Conservation (phyloP, 2,888 invertebrate genomes). For the Netelia melanura region DNA sequence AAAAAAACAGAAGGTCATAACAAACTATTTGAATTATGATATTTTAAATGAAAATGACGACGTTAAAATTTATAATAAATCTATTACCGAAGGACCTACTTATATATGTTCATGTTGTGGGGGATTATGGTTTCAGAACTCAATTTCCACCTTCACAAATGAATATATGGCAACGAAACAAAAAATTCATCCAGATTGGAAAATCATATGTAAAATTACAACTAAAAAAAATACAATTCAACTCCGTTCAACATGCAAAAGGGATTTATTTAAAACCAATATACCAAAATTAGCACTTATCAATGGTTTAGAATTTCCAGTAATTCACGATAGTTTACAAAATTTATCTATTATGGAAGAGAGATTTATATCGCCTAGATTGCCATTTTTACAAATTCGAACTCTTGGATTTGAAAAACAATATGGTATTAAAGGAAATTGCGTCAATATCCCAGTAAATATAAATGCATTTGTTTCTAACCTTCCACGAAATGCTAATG, state of each 20-base stretch:
- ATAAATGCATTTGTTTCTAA: slow-evolving; percentile 63
- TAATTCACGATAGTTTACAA: slow-evolving; percentile 54
- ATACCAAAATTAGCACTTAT: slow-evolving; percentile 57
- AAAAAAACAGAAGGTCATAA: background rate
- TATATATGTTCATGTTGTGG: slow-evolving; percentile 53
- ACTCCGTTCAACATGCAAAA: slow-evolving; percentile 58
- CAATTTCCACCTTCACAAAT: slow-evolving; percentile 28
- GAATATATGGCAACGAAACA: no score
- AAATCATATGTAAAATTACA: slow-evolving; percentile 52
- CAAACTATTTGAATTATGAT: background rate
- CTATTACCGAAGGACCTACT: slow-evolving; percentile 51
- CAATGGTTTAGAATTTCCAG: slow-evolving; percentile 63
- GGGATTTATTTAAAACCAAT: slow-evolving; percentile 43
- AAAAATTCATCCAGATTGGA: slow-evolving; percentile 43
- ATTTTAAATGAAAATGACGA: slow-evolving; percentile 18
- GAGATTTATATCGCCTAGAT: slow-evolving; percentile 63
- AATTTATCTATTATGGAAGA: slow-evolving; percentile 59
- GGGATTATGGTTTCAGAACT: slow-evolving; percentile 51
- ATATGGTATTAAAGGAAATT: slow-evolving; percentile 65
- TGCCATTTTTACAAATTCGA: slow-evolving; percentile 65
- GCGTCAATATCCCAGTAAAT: slow-evolving; percentile 65
- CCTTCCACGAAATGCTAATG: slow-evolving; percentile 59
- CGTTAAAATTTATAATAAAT: slow-evolving; percentile 20
- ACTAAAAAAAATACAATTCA: slow-evolving; percentile 24
- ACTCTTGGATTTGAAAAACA: slow-evolving; percentile 60